phyloP scores from a whole-genome alignment of 2,797 vertebrate genomes.

The Micrastur ruficollis region DNA sequence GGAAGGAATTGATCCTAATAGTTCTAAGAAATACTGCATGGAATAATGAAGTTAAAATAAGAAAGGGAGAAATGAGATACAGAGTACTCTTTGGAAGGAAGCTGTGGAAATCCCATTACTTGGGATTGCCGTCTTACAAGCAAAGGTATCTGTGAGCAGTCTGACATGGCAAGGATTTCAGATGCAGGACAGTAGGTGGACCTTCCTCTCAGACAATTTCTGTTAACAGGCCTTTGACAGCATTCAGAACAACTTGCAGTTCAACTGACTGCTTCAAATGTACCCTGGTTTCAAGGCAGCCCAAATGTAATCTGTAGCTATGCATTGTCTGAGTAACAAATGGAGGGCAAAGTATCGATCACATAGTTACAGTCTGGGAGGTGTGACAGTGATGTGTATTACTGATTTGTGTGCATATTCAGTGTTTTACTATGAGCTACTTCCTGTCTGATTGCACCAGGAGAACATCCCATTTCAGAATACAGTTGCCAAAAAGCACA shows the following conservation, averaged over 20 bases:
- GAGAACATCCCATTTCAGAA: not conserved
- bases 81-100: not conserved
- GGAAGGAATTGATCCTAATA: not conserved
- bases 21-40: not conserved
- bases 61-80: not conserved
- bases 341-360: rapidly evolving
- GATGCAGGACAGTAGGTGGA: not conserved
- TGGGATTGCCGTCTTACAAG: not conserved
- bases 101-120: not conserved
- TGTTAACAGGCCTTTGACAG: rapidly evolving
- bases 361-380: rapidly evolving
- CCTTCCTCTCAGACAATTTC: rapidly evolving
- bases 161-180: rapidly evolving
- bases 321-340: rapidly evolving
- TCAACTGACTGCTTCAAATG: rapidly evolving
- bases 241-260: rapidly evolving
- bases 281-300: not conserved
- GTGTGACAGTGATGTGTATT: rapidly evolving
- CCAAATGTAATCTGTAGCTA: rapidly evolving
- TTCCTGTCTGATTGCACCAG: not conserved
- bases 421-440: rapidly evolving
- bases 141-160: rapidly evolving
- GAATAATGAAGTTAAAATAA: not conserved
- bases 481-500: not conserved
- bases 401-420: rapidly evolving